Conservation (phyloP, 2,113 vertebrate genomes). For the Solenodon paradoxus region DNA sequence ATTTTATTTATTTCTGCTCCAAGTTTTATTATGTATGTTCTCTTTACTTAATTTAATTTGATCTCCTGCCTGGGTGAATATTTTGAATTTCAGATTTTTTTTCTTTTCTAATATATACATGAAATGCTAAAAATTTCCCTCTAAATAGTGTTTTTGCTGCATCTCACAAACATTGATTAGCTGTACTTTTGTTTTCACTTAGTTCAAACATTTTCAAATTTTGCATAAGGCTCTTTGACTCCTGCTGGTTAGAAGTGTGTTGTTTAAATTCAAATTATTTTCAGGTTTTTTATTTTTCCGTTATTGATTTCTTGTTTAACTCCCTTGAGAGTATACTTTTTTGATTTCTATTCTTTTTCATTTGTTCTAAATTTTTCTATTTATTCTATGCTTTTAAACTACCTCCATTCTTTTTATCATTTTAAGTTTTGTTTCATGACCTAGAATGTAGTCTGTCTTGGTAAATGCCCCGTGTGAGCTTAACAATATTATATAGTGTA, state of each 20-base stretch:
- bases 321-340: background rate
- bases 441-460: background rate
- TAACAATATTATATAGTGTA: background rate
- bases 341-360: background rate
- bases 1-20: too few species aligned
- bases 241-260: background rate
- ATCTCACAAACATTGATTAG: background rate
- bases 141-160: too few species aligned
- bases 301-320: background rate
- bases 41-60: too few species aligned
- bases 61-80: too few species aligned
- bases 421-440: background rate
- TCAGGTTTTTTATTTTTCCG: background rate
- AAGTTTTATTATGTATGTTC: too few species aligned
- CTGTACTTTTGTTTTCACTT: background rate
- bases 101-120: too few species aligned
- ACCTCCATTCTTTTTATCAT: background rate
- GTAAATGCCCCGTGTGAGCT: background rate
- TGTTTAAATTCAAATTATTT: background rate
- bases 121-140: too few species aligned
- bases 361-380: background rate
- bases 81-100: too few species aligned
- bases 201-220: background rate
- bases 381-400: background rate
- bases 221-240: background rate